Conservation (phyloP, 2,797 vertebrate genomes). For the Novumbra hubbsi region DNA sequence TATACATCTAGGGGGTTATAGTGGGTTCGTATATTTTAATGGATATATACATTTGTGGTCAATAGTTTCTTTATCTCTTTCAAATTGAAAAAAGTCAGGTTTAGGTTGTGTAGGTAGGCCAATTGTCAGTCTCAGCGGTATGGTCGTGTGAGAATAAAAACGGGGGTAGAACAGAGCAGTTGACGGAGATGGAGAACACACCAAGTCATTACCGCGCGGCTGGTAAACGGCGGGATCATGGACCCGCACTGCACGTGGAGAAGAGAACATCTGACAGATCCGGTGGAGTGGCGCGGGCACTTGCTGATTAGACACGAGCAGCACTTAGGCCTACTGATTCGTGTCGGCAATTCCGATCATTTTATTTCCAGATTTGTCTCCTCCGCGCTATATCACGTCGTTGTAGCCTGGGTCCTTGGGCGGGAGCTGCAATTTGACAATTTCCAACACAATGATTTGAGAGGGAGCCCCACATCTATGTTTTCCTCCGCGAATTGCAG, state of each 20-base stretch:
- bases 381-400: neutral
- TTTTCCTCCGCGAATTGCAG: neutral
- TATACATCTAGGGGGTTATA: neutral
- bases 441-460: neutral
- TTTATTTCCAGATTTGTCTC: conserved; percentile 1
- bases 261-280: neutral
- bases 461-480: neutral
- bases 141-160: conserved; percentile 11
- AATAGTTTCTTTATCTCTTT: neutral
- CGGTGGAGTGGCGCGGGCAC: conserved; percentile 15
- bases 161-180: conserved; percentile 18
- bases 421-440: neutral
- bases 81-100: neutral
- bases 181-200: conserved; percentile 15
- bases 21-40: neutral
- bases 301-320: conserved; percentile 12
- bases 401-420: neutral
- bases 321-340: conserved; percentile 27
- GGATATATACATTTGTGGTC: neutral
- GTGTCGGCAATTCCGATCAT: neutral
- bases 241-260: neutral
- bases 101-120: conserved; percentile 3
- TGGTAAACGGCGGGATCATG: conserved; percentile 15
- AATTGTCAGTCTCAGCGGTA: conserved; percentile 39
- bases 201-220: conserved; percentile 20